Percentiles rank a stretch among this genome's conserved stretches.
phyloP scores from a whole-genome alignment of 2,797 vertebrate species.

The Artibeus jamaicensis region DNA sequence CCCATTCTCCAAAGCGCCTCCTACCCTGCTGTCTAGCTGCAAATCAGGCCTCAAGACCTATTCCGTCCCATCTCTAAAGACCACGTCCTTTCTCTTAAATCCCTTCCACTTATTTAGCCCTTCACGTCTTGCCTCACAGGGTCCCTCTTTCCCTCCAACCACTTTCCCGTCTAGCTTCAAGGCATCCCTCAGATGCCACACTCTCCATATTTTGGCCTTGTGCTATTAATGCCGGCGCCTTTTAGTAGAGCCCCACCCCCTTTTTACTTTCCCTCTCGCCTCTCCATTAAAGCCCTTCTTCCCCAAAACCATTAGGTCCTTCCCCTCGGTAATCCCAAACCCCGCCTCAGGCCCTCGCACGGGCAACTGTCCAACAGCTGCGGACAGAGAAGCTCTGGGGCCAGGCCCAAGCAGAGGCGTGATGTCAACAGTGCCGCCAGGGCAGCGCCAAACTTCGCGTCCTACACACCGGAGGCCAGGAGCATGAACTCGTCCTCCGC shows the following conservation, averaged over 20 bases:
- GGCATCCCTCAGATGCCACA: not conserved
- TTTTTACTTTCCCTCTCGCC: not conserved
- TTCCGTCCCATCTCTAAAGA: not conserved
- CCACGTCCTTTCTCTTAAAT: not conserved
- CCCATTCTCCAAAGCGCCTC: not conserved
- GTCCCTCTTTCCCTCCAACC: too few relatives aligned
- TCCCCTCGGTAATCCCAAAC: not conserved
- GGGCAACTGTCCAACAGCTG: constrained; percentile 89
- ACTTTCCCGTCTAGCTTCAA: not conserved
- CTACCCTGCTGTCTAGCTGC: not conserved
- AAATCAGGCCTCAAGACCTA: not conserved
- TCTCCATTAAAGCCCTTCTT: not conserved
- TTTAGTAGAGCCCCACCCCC: not conserved
- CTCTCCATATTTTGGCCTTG: not conserved
- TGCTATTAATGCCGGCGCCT: not conserved
- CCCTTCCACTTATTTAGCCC: not conserved
- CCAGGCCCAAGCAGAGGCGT: constrained; percentile 84
- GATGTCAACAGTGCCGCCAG: constrained; percentile 86
- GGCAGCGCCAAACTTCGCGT: constrained; percentile 86
- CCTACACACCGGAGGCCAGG: constrained; percentile 90
- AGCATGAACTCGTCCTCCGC: constrained; percentile 87
- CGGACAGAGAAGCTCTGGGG: constrained; percentile 86
- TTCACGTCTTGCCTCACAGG: too few relatives aligned
- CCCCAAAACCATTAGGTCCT: not conserved
- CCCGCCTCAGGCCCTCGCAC: constrained; percentile 84